Conservation (phyloP, 2,113 vertebrate genomes). For the Lethenteron reissneri region DNA sequence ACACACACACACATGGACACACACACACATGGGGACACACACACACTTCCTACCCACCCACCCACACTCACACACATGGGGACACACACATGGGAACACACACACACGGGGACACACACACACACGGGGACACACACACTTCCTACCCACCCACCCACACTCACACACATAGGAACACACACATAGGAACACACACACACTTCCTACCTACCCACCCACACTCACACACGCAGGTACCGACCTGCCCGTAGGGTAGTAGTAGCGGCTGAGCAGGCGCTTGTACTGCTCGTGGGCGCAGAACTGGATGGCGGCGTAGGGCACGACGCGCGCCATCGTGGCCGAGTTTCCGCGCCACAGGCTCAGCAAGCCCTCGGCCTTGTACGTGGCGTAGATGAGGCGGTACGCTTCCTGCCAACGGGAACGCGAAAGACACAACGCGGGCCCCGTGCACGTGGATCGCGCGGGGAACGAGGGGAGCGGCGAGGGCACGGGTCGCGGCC, state of each 20-base stretch:
- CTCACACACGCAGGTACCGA: conserved; percentile 13
- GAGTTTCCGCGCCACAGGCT: conserved; percentile 91
- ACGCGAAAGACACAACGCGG: no score
- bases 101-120: no score
- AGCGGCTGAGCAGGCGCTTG: conserved; percentile 51
- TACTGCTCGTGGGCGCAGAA: conserved; percentile 89
- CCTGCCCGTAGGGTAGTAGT: conserved; percentile 73
- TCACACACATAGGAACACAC: no score
- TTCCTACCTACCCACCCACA: no score
- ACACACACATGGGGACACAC: no score
- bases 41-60: no score
- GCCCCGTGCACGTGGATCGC: not conserved
- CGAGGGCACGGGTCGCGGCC: not conserved
- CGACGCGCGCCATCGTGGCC: conserved; percentile 85
- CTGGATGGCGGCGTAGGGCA: conserved; percentile 89
- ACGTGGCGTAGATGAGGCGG: conserved; percentile 67
- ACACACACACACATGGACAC: no score
- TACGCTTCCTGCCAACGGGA: conserved; percentile 47
- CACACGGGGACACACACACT: no score
- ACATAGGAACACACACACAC: no score
- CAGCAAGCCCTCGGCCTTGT: conserved; percentile 64
- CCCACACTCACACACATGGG: no score
- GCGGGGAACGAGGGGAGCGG: not conserved
- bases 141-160: no score
- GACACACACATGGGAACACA: no score